A percentile compares a stretch with the other conserved stretches of the same genome.
Conservation (phyloP, 2,113 vertebrate genomes). For the Hymenochirus boettgeri region DNA sequence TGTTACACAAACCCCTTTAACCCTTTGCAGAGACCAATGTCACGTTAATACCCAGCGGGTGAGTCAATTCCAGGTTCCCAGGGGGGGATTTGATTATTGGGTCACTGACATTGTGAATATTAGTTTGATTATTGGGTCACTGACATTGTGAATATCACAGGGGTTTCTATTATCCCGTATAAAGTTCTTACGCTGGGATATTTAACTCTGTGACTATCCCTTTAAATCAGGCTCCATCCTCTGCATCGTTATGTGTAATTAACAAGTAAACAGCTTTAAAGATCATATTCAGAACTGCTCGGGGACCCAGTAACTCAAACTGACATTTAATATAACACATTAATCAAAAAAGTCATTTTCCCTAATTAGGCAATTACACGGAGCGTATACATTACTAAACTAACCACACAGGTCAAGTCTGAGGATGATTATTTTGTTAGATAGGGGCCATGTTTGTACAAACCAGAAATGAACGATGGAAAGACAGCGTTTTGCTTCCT, state of each 20-base stretch:
- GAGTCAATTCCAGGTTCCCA: too few species aligned
- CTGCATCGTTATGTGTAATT: constrained; percentile 11
- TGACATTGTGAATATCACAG: too few species aligned
- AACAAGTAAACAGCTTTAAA: constrained; percentile 2
- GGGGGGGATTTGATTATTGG: too few species aligned
- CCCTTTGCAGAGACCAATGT: too few species aligned
- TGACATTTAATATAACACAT: constrained; percentile 40
- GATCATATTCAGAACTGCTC: constrained; percentile 11
- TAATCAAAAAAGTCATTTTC: constrained; percentile 36
- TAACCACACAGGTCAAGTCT: constrained; percentile 22
- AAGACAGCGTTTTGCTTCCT: too few species aligned
- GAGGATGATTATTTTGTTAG: constrained; percentile 15
- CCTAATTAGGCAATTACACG: constrained; percentile 37
- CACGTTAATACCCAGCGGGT: too few species aligned
- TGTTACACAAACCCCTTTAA: too few species aligned
- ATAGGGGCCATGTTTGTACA: neutral
- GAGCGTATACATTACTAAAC: constrained; percentile 17
- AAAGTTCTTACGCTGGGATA: too few species aligned
- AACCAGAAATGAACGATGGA: too few species aligned
- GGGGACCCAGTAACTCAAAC: constrained; percentile 27
- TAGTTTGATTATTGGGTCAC: too few species aligned
- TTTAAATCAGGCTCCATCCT: neutral
- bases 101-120: too few species aligned
- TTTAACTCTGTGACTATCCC: constrained; percentile 1
- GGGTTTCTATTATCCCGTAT: too few species aligned